These are phyloP conservation scores for Dermolepida albohirtum DNA, from an alignment of 2,888 invertebrate species.

Conservation along the genomic window DNA sequence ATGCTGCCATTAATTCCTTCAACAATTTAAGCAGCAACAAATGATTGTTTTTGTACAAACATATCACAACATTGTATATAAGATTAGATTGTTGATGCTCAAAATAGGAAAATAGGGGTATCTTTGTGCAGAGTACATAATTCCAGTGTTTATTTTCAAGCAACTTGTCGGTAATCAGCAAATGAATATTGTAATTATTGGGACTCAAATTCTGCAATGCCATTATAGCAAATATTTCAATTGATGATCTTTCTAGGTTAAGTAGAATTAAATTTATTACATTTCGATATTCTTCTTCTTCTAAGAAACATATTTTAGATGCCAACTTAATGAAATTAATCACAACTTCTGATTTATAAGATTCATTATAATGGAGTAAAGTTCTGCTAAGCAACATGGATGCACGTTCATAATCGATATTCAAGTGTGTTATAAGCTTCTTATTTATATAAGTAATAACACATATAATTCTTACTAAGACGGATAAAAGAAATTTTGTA, in stretches of 20 bases:
- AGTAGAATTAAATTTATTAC: slow-evolving; percentile 68
- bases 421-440: not conserved
- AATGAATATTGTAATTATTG: slow-evolving; percentile 64
- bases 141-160: slow-evolving; percentile 73
- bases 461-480: slow-evolving; percentile 70
- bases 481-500: slow-evolving; percentile 70
- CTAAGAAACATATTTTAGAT: slow-evolving; percentile 66
- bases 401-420: slow-evolving; percentile 1
- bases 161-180: slow-evolving; percentile 68
- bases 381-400: slow-evolving; percentile 71
- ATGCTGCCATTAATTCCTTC: slow-evolving; percentile 71
- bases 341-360: slow-evolving; percentile 66
- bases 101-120: slow-evolving; percentile 69
- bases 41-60: slow-evolving; percentile 65
- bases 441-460: not conserved
- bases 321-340: slow-evolving; percentile 69
- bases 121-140: slow-evolving; percentile 73
- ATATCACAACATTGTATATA: slow-evolving; percentile 72
- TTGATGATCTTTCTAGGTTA: slow-evolving; percentile 70
- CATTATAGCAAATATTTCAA: slow-evolving; percentile 70
- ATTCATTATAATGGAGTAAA: slow-evolving; percentile 69
- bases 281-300: slow-evolving; percentile 58
- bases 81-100: slow-evolving; percentile 65
- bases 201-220: slow-evolving; percentile 69
- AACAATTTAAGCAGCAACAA: slow-evolving; percentile 65